phyloP scores from a whole-genome alignment of 2,113 vertebrate genomes.

The Hyaena hyaena region DNA sequence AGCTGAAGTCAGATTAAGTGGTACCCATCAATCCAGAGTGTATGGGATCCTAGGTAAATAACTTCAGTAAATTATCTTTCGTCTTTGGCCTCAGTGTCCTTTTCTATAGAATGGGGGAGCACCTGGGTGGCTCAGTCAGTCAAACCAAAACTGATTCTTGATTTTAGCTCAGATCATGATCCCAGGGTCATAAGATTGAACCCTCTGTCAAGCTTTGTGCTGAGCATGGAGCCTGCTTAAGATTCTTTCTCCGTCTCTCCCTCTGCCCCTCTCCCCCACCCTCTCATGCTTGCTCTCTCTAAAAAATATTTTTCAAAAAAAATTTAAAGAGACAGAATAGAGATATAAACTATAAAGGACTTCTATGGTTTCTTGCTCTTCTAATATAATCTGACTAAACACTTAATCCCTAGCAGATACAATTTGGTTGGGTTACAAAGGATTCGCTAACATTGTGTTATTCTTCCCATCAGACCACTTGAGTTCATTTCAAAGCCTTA shows the following conservation, averaged over 20 bases:
- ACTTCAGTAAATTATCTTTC: neutral
- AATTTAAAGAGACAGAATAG: too few relatives aligned
- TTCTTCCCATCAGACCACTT: neutral
- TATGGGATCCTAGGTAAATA: neutral
- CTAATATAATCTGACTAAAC: neutral
- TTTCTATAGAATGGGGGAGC: neutral
- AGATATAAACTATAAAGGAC: neutral
- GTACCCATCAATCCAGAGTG: neutral
- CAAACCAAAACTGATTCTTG: too few relatives aligned
- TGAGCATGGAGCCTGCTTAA: too few relatives aligned
- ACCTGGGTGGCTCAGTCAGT: too few relatives aligned
- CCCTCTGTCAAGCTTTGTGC: too few relatives aligned
- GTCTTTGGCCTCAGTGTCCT: constrained; percentile 6
- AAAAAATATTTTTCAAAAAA: too few relatives aligned
- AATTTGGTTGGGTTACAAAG: neutral
- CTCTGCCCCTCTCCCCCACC: too few relatives aligned
- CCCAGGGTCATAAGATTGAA: too few relatives aligned
- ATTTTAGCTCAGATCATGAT: too few relatives aligned
- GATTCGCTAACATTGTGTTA: neutral
- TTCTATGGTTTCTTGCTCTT: constrained; percentile 13
- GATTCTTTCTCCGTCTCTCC: too few relatives aligned
- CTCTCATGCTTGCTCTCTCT: too few relatives aligned
- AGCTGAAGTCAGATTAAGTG: neutral
- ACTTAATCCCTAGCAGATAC: neutral
- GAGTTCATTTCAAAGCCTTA: neutral